Base-by-base conservation (phyloP, 1,140 invertebrate genomes). In the Idris sp. region DNA sequence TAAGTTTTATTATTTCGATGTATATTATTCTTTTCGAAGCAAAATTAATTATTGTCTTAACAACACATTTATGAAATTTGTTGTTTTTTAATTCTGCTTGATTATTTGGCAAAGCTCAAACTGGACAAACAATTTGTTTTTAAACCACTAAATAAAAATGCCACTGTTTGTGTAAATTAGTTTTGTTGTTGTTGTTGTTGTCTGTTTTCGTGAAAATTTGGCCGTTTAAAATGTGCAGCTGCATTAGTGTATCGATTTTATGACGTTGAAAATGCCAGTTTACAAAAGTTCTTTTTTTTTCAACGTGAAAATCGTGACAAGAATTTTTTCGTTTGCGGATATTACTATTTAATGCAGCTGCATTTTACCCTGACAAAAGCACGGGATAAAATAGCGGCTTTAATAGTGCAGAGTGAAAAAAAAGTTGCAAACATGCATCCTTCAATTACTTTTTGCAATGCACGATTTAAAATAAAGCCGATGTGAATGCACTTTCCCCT, bases 211-310 rank as follows among this genome's bases (percentile, higher is more conserved):
- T n/a, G n/a, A n/a, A n/a, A n/a, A n/a, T n/a, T n/a, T n/a, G n/a
- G n/a, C n/a, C 22, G 22, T 25, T 25, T 25, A 25, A 25, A 25
- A 25, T 25, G 40, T 40, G 44, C 58, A 38, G 8, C 13, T 13
- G n/a, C 35, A 40, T 30, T 25, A 33, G 2, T 33, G 41, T 51
- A 68, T 68, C 53, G 64, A 68, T 68, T 68, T 68, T 68, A 43
- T 35, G 44, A 58, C 53, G 64, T 26, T 51, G 26, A 49, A 68
- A 51, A 35, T 19, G 9, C 26, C n/a, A 33, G 35, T 58, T 68
- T 51, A 33, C 44, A 35, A 26, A 51, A 11, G 49, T 54, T 54
- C 16, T 15, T 1, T 58, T 68, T 68, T 51, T 11, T 19, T 36
- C n/a, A n/a, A n/a, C n/a, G 16, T 14, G 36, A 58, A 58, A 58